A percentile compares a stretch with the other conserved stretches of the same genome.
Conservation (phyloP, 1,140 invertebrate genomes). For the Rhyacophila brunnea region DNA sequence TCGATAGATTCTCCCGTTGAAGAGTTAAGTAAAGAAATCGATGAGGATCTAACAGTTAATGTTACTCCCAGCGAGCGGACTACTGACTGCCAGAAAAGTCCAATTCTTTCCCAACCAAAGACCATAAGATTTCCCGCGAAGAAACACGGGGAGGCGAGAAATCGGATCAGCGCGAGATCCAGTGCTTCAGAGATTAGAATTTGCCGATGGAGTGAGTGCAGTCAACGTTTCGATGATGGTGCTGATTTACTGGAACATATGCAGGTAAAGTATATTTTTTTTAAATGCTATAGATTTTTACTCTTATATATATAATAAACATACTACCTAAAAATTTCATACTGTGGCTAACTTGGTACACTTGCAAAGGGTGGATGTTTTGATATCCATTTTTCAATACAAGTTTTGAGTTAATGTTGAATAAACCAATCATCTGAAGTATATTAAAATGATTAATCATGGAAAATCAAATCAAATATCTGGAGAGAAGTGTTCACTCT, state of each 20-base stretch:
- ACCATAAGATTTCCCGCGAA: slow-evolving; percentile 73
- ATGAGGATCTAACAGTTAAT: slow-evolving; percentile 51
- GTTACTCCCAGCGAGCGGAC: slow-evolving; percentile 40
- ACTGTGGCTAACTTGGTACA: too few species aligned
- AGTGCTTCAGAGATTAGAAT: slow-evolving; percentile 43
- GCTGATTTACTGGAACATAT: slow-evolving; percentile 85
- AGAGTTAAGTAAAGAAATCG: slow-evolving; percentile 51
- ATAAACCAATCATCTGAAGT: too few species aligned
- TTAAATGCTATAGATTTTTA: not conserved
- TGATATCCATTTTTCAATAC: slow-evolving; percentile 1
- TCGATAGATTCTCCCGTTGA: slow-evolving; percentile 51
- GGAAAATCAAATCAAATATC: too few species aligned
- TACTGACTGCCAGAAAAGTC: slow-evolving; percentile 49
- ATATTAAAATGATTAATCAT: too few species aligned
- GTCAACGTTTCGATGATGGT: slow-evolving; percentile 71
- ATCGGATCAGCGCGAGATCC: slow-evolving; percentile 30
- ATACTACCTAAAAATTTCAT: too few species aligned
- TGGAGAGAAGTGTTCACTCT: too few species aligned
- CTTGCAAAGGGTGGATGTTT: too few species aligned
- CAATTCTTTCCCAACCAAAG: slow-evolving; percentile 73
- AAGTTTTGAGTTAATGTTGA: too few species aligned
- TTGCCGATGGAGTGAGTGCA: slow-evolving; percentile 86
- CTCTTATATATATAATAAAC: too few species aligned
- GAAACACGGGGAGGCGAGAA: slow-evolving; percentile 42
- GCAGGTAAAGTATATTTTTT: slow-evolving; percentile 60